phyloP scores from a whole-genome alignment of 2,888 invertebrate genomes.

The Teleogryllus oceanicus region DNA sequence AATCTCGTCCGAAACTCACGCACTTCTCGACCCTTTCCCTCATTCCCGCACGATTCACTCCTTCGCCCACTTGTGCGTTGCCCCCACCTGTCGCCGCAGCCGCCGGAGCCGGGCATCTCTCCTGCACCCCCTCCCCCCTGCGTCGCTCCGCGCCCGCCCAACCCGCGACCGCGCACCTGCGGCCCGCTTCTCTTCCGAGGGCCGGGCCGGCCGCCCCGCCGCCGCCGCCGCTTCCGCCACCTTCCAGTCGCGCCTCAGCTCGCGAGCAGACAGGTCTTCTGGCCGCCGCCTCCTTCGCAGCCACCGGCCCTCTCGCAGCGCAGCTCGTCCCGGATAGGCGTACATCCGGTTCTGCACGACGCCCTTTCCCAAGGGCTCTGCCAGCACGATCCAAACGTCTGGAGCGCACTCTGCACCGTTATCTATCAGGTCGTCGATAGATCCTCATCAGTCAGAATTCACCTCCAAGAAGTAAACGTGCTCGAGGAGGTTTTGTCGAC shows the following conservation, averaged over 20 bases:
- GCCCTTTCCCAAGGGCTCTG: no score
- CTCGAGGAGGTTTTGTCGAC: no score
- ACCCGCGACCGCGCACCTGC: background rate
- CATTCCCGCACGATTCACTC: background rate
- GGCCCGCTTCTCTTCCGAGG: slow-evolving; percentile 18
- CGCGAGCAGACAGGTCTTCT: background rate
- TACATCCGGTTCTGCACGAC: no score
- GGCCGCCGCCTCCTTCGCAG: background rate
- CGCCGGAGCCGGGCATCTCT: background rate
- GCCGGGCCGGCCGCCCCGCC: background rate
- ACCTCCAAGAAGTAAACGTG: no score
- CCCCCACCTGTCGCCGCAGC: background rate
- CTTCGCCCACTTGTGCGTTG: background rate
- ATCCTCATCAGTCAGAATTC: no score
- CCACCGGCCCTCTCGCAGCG: background rate
- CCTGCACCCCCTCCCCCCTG: background rate
- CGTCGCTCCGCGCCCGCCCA: background rate
- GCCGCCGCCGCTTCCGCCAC: background rate
- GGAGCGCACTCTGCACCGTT: no score
- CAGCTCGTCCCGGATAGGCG: no score
- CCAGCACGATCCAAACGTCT: no score
- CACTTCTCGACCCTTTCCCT: no score
- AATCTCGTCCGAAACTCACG: no score
- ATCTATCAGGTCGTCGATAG: no score
- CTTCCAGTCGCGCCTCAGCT: background rate